Conservation (phyloP, 1,140 invertebrate species). For the Ectropis grisescens region DNA sequence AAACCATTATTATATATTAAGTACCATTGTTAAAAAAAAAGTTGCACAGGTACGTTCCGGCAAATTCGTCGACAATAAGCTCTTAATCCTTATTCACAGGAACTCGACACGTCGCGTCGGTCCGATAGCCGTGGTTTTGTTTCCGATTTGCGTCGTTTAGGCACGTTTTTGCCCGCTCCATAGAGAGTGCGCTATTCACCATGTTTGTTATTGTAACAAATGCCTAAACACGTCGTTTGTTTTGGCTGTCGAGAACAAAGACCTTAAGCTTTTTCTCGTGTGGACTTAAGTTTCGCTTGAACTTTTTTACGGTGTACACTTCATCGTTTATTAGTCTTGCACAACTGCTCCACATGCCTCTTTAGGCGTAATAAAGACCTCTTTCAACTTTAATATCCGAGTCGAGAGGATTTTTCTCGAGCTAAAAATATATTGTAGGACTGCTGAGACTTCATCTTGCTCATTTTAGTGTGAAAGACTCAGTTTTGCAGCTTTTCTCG, state of each 20-base stretch:
- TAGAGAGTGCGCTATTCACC: slow-evolving; percentile 13
- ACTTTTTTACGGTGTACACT: slow-evolving; percentile 26
- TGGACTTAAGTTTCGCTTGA: slow-evolving; percentile 24
- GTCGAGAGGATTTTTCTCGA: too few relatives aligned
- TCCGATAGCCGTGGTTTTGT: slow-evolving; percentile 18
- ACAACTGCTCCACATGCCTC: slow-evolving; percentile 14
- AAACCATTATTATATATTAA: too few relatives aligned
- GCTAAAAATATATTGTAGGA: too few relatives aligned
- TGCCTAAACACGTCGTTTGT: slow-evolving; percentile 45
- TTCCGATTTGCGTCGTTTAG: slow-evolving; percentile 28
- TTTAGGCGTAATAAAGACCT: slow-evolving; percentile 6
- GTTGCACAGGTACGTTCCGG: slow-evolving; percentile 27
- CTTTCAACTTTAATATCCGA: too few relatives aligned
- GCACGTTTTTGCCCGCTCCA: slow-evolving; percentile 32
- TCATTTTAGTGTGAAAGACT: too few relatives aligned
- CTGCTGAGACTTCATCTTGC: too few relatives aligned
- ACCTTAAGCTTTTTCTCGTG: slow-evolving; percentile 23
- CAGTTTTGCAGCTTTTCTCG: too few relatives aligned
- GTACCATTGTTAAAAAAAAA: too few relatives aligned
- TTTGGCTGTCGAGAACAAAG: slow-evolving; percentile 59
- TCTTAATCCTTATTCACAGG: slow-evolving; percentile 35
- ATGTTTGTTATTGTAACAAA: slow-evolving; percentile 52
- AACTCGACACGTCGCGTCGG: slow-evolving; percentile 27
- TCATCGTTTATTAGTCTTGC: slow-evolving; percentile 17
- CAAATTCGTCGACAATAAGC: slow-evolving; percentile 34